These are phyloP conservation scores for Salvelinus fontinalis DNA, from an alignment of 2,113 vertebrate genomes.

Conservation along the genomic window DNA sequence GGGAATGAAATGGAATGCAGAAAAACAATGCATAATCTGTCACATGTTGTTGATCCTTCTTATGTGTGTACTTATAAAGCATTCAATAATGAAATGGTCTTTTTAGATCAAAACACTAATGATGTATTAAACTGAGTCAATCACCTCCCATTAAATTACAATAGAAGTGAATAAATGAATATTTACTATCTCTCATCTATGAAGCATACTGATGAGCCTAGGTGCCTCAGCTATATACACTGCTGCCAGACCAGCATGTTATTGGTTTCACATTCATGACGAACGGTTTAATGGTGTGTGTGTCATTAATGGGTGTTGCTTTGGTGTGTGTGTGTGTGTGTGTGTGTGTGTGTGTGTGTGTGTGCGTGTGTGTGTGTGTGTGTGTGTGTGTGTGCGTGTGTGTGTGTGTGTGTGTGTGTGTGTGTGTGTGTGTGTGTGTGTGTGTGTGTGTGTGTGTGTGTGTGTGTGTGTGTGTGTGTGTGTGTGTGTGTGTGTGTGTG, in stretches of 20 bases:
- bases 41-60: background rate
- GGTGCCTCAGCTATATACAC: slow-evolving; percentile 27
- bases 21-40: slow-evolving; percentile 21
- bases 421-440: background rate
- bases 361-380: background rate
- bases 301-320: slow-evolving; percentile 17
- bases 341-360: slow-evolving; percentile 14
- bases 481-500: background rate
- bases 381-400: background rate
- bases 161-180: slow-evolving; percentile 16
- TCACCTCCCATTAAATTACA: slow-evolving; percentile 45
- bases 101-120: slow-evolving; percentile 11
- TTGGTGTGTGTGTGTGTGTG: slow-evolving; percentile 11
- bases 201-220: slow-evolving; percentile 27
- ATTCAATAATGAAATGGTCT: slow-evolving; percentile 14
- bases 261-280: slow-evolving; percentile 34
- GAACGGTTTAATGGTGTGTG: slow-evolving; percentile 39
- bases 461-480: slow-evolving; percentile 8
- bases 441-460: slow-evolving; percentile 3
- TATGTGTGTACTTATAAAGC: slow-evolving; percentile 8
- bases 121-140: slow-evolving; percentile 32
- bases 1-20: background rate
- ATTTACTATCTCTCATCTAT: background rate
- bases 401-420: no score
- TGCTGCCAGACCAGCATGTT: slow-evolving; percentile 24